phyloP scores from a whole-genome alignment of 2,113 vertebrate genomes.

The Ochotona curzoniae region DNA sequence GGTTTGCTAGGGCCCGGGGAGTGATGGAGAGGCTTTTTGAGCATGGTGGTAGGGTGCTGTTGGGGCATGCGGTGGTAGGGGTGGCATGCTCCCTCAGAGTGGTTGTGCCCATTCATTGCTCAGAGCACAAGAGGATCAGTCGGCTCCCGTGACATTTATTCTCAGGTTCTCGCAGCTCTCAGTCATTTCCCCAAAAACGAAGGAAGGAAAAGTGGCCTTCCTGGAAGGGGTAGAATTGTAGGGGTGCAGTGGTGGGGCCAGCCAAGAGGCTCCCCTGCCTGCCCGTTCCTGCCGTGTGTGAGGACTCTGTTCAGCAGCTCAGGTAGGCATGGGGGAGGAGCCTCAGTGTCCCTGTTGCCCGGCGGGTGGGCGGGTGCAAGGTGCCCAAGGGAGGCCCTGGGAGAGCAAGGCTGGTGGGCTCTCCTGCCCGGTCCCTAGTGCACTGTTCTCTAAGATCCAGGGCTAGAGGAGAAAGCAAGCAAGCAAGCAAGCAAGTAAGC shows the following conservation, averaged over 20 bases:
- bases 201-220: neutral
- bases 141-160: neutral
- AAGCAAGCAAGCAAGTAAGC: neutral
- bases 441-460: neutral
- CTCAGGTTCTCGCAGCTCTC: constrained; percentile 12
- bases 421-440: neutral
- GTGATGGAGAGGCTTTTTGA: neutral
- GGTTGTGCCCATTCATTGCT: neutral
- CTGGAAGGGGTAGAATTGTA: neutral
- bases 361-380: rapidly evolving
- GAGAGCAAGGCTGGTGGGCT: neutral
- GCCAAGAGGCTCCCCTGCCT: neutral
- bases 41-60: neutral
- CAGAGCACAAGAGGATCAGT: neutral
- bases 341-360: neutral
- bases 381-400: neutral
- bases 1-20: too few species aligned
- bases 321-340: constrained; percentile 26
- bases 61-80: too few species aligned
- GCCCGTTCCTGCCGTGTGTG: neutral
- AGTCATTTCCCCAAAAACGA: constrained; percentile 46
- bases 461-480: neutral
- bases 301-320: constrained; percentile 45
- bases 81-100: too few species aligned
- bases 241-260: neutral